A percentile compares a stretch with the other conserved stretches of the same genome.
phyloP scores from a whole-genome alignment of 2,113 vertebrate species.

The Perognathus longimembris region DNA sequence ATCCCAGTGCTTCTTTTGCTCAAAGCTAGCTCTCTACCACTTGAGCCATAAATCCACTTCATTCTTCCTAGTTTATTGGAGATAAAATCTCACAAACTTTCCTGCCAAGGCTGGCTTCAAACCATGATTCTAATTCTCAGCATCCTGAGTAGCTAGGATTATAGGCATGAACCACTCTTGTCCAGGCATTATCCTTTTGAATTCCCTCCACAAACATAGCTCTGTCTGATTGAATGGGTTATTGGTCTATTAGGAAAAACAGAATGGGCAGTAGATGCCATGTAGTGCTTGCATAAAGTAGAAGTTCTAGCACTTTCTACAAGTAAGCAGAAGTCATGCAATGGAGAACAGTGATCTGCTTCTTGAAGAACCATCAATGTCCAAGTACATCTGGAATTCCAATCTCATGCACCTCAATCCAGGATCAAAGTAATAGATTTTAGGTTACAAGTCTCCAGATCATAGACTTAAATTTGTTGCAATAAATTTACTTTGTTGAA shows the following conservation, averaged over 20 bases:
- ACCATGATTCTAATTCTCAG: no score
- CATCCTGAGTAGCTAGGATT: no score
- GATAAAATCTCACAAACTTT: no score
- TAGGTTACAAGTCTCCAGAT: not conserved
- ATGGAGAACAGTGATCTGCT: not conserved
- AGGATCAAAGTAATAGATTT: accelerated
- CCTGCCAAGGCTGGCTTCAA: no score
- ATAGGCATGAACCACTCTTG: no score
- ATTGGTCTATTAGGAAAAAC: not conserved
- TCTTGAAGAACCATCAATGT: not conserved
- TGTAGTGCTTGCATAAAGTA: not conserved
- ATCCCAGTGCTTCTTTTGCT: no score
- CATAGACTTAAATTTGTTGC: not conserved
- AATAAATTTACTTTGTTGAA: not conserved
- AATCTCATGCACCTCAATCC: not conserved
- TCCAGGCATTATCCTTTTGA: no score
- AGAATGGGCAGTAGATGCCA: not conserved
- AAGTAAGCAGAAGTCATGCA: not conserved
- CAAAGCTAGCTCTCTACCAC: no score
- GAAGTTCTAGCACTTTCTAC: not conserved
- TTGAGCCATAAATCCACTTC: no score
- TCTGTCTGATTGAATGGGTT: not conserved
- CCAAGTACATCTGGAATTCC: not conserved
- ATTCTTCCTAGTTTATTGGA: no score
- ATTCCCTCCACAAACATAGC: no score